A percentile compares a stretch with the other conserved stretches of the same genome.
Conservation (phyloP, 2,113 vertebrate genomes). For the Pheucticus melanocephalus region DNA sequence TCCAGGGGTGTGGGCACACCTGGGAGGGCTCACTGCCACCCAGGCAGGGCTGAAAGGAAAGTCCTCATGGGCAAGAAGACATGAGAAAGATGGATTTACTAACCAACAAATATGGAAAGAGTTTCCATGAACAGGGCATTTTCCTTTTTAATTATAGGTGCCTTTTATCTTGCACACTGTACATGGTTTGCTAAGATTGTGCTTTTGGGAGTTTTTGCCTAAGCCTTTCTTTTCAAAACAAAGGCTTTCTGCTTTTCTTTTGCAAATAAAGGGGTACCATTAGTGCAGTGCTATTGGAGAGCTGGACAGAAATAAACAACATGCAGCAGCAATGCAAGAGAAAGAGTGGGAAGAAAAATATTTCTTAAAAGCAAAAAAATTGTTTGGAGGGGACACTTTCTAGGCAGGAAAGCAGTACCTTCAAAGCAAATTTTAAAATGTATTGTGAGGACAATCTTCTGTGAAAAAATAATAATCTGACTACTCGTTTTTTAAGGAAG, state of each 20-base stretch:
- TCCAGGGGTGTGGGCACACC: neutral
- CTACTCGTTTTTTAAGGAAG: neutral
- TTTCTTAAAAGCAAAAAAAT: constrained; percentile 14
- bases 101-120: neutral
- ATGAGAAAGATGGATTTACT: neutral
- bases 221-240: neutral
- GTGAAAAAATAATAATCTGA: constrained; percentile 7
- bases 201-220: constrained; percentile 4
- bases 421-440: neutral
- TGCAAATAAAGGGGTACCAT: neutral
- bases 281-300: neutral
- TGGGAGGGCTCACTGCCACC: neutral
- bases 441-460: neutral
- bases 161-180: neutral
- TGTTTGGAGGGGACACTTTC: neutral
- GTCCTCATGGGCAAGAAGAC: neutral
- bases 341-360: neutral
- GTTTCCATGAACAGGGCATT: neutral
- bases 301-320: neutral
- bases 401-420: neutral
- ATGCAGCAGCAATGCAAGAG: neutral
- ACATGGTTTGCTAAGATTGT: neutral
- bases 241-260: constrained; percentile 24
- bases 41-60: neutral
- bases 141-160: neutral